Base-by-base conservation (phyloP, 2,797 vertebrate genomes). In the Poecilia gillii region DNA sequence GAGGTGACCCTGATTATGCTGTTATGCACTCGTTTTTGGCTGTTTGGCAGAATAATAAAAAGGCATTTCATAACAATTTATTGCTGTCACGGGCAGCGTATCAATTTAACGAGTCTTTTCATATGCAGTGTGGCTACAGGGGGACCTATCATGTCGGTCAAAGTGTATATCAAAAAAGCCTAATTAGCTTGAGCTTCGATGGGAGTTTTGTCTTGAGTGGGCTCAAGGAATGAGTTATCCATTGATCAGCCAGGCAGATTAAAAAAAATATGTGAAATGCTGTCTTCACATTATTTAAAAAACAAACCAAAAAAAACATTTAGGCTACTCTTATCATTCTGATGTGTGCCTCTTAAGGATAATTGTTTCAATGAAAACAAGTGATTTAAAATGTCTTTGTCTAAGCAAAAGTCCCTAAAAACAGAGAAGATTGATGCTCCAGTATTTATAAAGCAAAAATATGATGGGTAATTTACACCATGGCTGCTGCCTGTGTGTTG, bases 41-140 rank as follows among this genome's bases (percentile, higher is more conserved):
- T 16, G 25, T 28, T 28, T 28, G 68, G 6, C 43, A 72, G 68
- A 46, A 75, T 73, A 80, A 82, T 91, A 90, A 92, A 93, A 88
- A 72, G n/a, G 81, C 86, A 81, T 39, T 88, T 87, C 45, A 75
- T 86, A 80, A 75, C 28, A 74, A 79, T 86, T 78, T 84, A 88
- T 87, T 74, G 76, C 77, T 33, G 28, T 77, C 75, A 71, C 46
- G 43, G 59, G 64, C 81, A 68, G 80, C 87, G 80, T 74, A 73
- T 90, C 75, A 87, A 87, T 91, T 90, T 84, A 90, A 90, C 83
- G 80, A 70, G 36, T 79, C 72, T 64, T 36, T 47, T 43, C 66
- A 73, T 89, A 70, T 84, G 76, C 74, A 80, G 49, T 73, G 72
- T 78, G 39, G 71, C 81, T 77, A 76, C 20, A 53, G 45, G 62